Conservation (phyloP, 2,888 invertebrate species). For the Pandemis cinnamomeana region DNA sequence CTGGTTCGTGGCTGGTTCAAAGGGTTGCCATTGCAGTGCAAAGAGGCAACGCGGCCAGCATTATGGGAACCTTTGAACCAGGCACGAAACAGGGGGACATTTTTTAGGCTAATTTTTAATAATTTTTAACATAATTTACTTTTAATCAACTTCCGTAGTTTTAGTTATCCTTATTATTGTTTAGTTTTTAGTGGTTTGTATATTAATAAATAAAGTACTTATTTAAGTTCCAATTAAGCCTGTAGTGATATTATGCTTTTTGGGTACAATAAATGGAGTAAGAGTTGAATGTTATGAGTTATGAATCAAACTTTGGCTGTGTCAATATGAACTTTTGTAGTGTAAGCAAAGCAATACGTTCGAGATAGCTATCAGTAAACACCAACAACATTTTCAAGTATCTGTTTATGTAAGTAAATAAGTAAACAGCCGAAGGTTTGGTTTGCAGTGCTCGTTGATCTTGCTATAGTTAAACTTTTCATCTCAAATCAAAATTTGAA, state of each 20-base stretch:
- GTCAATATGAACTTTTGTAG: constrained; percentile 7
- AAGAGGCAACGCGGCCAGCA: too few species aligned
- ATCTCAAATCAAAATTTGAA: constrained; percentile 22
- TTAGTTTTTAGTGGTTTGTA: too few species aligned
- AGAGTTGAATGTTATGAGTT: not conserved
- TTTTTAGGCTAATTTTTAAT: too few species aligned
- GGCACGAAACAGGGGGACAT: too few species aligned
- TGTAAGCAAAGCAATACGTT: constrained; percentile 16
- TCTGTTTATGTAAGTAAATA: constrained; percentile 32
- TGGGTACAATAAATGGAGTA: not conserved
- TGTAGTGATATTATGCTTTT: not conserved
- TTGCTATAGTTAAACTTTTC: constrained; percentile 37
- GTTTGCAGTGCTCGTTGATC: constrained; percentile 29
- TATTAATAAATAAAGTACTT: too few species aligned
- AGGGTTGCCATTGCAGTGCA: too few species aligned
- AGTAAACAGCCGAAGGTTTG: constrained; percentile 32
- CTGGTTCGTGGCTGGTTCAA: too few species aligned
- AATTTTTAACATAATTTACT: too few species aligned
- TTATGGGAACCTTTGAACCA: too few species aligned
- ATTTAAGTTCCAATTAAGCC: not conserved
- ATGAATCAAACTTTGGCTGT: not conserved
- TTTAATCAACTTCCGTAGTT: too few species aligned
- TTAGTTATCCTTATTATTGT: too few species aligned
- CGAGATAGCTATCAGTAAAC: constrained; percentile 20
- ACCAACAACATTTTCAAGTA: constrained; percentile 23